These are phyloP conservation scores for Grallaria varia DNA, from an alignment of 2,113 vertebrate genomes.

Conservation along the genomic window DNA sequence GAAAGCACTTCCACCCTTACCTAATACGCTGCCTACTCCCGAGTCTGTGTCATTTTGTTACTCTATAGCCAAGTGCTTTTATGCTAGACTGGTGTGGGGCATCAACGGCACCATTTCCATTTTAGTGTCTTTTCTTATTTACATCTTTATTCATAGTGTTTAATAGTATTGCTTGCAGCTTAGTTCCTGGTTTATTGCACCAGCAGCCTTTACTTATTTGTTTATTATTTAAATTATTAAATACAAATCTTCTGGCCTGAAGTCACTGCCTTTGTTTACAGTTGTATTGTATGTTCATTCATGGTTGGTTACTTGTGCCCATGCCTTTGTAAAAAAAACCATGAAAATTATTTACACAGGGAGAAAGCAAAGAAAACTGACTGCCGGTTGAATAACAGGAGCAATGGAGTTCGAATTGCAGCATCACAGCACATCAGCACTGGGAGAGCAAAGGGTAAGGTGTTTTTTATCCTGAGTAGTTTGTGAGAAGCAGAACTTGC, in stretches of 20 bases:
- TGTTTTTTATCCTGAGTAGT: neutral
- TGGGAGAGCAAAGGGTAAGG: constrained; percentile 79
- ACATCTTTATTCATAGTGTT: neutral
- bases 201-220: neutral
- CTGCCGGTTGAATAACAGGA: constrained; percentile 65
- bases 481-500: neutral
- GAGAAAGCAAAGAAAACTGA: constrained; percentile 77
- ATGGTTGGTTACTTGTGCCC: neutral
- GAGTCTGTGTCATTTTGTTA: neutral
- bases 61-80: neutral
- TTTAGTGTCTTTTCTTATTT: neutral
- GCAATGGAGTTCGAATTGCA: constrained; percentile 76
- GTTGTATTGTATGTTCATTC: neutral
- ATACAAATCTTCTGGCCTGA: neutral
- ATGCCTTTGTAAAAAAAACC: neutral
- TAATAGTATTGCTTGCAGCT: neutral
- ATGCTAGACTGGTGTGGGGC: accelerated
- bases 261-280: neutral
- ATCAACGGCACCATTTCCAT: neutral
- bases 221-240: neutral
- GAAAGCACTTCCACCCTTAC: neutral
- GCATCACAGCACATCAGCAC: constrained; percentile 63
- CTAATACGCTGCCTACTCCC: neutral
- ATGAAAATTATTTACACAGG: constrained; percentile 57
- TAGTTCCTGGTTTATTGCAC: neutral